Evolutionary conservation across 2,113 vertebrate genomes (phyloP).

Genomic region (Nicator chloris): DNA sequence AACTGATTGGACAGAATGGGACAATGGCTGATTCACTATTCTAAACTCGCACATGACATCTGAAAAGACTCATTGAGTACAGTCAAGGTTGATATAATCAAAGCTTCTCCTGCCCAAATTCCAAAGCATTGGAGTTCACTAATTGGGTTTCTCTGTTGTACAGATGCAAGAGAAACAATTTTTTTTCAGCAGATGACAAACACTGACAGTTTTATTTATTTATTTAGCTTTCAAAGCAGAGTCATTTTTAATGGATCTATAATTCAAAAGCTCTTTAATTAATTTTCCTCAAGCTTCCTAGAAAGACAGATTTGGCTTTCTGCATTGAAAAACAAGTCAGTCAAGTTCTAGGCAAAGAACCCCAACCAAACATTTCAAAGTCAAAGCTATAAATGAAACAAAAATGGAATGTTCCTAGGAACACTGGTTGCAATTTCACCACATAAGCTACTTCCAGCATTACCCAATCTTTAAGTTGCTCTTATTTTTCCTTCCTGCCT

Average conservation of each 20-base stretch:
- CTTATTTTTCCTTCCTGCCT: neutral
- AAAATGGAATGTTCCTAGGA: neutral
- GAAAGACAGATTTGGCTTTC: constrained; percentile 4
- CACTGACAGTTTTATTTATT: constrained; percentile 6
- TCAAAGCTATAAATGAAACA: neutral
- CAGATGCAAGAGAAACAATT: neutral
- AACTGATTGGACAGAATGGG: neutral
- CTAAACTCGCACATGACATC: neutral
- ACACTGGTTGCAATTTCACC: neutral
- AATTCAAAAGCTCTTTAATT: constrained; percentile 45
- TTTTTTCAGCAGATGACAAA: constrained; percentile 12
- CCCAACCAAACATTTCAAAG: neutral
- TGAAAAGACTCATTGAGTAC: neutral
- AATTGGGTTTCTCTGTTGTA: neutral
- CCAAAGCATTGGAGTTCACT: neutral
- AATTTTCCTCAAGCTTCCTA: constrained; percentile 33
- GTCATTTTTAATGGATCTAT: constrained; percentile 35
- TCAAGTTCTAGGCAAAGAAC: neutral
- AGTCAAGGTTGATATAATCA: neutral
- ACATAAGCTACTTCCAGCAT: neutral
- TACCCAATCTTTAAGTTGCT: neutral
- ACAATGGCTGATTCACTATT: neutral
- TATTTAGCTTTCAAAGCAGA: constrained; percentile 33
- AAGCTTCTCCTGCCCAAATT: neutral
- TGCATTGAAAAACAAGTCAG: constrained; percentile 15